phyloP scores from a whole-genome alignment of 2,797 vertebrate genomes.

The Cirrhinus mrigala region DNA sequence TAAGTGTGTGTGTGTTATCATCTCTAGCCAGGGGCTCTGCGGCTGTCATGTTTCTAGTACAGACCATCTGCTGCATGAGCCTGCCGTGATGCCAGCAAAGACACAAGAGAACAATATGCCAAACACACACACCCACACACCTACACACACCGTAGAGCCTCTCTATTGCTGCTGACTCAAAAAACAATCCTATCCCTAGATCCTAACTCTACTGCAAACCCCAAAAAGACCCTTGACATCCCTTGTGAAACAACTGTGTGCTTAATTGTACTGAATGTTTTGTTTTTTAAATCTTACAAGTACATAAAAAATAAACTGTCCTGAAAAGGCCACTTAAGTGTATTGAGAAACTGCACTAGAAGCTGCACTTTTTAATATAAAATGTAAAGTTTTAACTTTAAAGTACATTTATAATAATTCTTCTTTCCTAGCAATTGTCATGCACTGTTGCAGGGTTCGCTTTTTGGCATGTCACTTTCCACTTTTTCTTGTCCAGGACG shows the following conservation, averaged over 20 bases:
- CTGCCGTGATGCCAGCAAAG: constrained; percentile 53
- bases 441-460: not conserved
- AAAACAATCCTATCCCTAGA: not conserved
- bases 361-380: not conserved
- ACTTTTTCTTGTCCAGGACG: not conserved
- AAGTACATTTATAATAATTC: not conserved
- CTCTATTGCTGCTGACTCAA: not conserved
- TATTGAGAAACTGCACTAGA: too few species aligned
- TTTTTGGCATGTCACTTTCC: not conserved
- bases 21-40: constrained; percentile 71
- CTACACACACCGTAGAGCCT: not conserved
- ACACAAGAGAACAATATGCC: constrained; percentile 17
- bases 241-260: not conserved
- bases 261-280: not conserved
- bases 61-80: constrained; percentile 77
- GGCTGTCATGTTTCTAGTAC: constrained; percentile 69
- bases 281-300: not conserved
- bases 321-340: not conserved
- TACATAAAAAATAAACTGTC: not conserved
- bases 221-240: not conserved
- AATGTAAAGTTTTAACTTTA: not conserved
- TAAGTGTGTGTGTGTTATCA: constrained; percentile 38
- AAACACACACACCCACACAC: not conserved
- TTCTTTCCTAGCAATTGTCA: too few species aligned
- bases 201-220: not conserved